Evolutionary conservation across 2,888 invertebrate species (phyloP).

Genomic region (Tetramorium bicarinatum): DNA sequence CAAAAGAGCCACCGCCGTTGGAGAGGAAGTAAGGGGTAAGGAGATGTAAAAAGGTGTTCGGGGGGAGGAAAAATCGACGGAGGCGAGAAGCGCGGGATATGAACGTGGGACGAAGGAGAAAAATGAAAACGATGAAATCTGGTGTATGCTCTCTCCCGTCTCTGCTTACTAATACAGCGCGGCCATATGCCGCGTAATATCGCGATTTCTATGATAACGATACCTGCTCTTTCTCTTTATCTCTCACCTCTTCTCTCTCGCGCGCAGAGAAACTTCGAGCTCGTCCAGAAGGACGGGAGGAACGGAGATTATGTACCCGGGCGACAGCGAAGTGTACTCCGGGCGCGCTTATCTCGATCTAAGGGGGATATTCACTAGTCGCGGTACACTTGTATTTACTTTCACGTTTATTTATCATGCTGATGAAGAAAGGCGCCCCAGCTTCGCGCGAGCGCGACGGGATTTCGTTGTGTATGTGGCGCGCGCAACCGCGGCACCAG

Average conservation of each 20-base stretch:
- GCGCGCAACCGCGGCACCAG: neutral
- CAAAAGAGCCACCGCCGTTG: constrained; percentile 36
- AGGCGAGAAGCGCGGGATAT: constrained; percentile 13
- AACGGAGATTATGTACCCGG: constrained; percentile 42
- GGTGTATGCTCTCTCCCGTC: constrained; percentile 44
- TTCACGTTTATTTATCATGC: constrained; percentile 53
- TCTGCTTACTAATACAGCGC: constrained; percentile 74
- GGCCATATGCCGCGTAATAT: constrained; percentile 77
- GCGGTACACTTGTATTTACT: constrained; percentile 54
- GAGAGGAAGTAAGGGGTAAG: neutral
- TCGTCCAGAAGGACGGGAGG: neutral
- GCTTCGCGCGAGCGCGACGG: constrained; percentile 35
- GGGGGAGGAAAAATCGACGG: constrained; percentile 16
- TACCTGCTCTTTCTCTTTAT: constrained; percentile 14
- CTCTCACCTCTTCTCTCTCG: neutral
- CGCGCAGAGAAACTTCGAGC: constrained; percentile 22
- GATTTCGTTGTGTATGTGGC: neutral
- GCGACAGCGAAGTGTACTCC: constrained; percentile 41
- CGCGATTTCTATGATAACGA: constrained; percentile 80
- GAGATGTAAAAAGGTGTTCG: constrained; percentile 20
- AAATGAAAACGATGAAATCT: constrained; percentile 57
- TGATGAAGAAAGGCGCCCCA: constrained; percentile 43
- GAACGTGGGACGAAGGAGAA: constrained; percentile 16
- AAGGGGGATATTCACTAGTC: constrained; percentile 48
- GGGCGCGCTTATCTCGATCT: constrained; percentile 55